Conservation (phyloP, 2,888 invertebrate genomes). For the Chrysotoxum bicinctum region DNA sequence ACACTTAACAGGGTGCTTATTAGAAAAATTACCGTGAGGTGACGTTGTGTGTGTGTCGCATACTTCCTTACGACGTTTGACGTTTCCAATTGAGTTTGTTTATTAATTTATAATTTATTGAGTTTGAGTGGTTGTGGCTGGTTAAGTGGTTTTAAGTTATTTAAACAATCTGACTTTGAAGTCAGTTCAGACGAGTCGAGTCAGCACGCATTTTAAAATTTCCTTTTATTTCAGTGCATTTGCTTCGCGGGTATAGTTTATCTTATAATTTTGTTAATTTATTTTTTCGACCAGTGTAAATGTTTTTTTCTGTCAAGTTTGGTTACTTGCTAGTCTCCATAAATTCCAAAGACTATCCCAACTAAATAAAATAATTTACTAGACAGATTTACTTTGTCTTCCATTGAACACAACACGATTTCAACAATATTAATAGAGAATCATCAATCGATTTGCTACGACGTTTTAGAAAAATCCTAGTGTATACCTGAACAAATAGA, state of each 20-base stretch:
- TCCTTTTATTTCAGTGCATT: background rate
- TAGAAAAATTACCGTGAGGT: too few species aligned
- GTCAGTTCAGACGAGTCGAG: slow-evolving; percentile 1
- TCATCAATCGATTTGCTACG: background rate
- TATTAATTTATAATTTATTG: background rate
- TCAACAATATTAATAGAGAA: background rate
- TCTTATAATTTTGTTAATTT: slow-evolving; percentile 1
- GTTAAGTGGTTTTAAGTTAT: background rate
- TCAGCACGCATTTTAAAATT: background rate
- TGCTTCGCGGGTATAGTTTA: background rate
- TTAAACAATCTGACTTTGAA: slow-evolving; percentile 22
- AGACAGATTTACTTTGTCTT: background rate
- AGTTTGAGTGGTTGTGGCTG: background rate
- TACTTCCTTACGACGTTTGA: background rate
- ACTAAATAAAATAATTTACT: background rate
- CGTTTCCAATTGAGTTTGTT: slow-evolving; percentile 5
- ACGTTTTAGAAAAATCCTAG: background rate
- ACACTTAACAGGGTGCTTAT: background rate
- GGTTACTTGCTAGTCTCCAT: background rate
- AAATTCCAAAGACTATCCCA: background rate
- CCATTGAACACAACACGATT: background rate
- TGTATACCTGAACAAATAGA: background rate
- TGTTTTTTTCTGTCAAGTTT: background rate
- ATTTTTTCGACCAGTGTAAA: background rate
- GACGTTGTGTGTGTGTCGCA: background rate